These are phyloP conservation scores for Scaptodrosophila lebanonensis DNA, from an alignment of 1,140 invertebrate genomes.

Conservation along the genomic window DNA sequence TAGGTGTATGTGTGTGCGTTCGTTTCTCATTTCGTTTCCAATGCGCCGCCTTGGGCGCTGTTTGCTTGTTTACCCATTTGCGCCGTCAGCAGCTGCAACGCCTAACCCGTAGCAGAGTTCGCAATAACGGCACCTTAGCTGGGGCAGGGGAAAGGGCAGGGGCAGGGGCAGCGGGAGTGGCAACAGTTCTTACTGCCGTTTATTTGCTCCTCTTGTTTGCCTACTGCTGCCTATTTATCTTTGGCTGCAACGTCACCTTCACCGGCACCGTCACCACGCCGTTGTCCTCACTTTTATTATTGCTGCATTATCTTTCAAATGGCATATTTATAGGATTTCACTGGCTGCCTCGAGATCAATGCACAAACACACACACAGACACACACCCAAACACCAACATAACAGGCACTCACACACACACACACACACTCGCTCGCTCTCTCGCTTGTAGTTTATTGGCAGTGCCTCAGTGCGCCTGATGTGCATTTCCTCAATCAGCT, in stretches of 20 bases:
- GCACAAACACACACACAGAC: slow-evolving; percentile 9
- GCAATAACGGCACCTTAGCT: slow-evolving; percentile 1
- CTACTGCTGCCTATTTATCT: slow-evolving; percentile 74
- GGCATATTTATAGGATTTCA: slow-evolving; percentile 75
- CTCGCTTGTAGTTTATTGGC: slow-evolving; percentile 63
- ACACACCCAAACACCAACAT: no score
- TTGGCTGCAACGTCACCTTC: slow-evolving; percentile 16
- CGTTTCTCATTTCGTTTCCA: slow-evolving; percentile 57
- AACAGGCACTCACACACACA: neutral
- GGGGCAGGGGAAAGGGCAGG: neutral
- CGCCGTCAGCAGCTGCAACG: slow-evolving; percentile 26
- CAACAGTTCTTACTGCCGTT: slow-evolving; percentile 15
- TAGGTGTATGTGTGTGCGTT: slow-evolving; percentile 19
- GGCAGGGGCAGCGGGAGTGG: neutral
- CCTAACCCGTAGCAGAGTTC: slow-evolving; percentile 7
- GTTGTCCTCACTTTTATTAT: slow-evolving; percentile 47
- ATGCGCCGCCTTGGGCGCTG: slow-evolving; percentile 52
- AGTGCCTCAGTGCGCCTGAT: slow-evolving; percentile 68
- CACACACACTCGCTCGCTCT: slow-evolving; percentile 2
- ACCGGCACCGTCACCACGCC: neutral
- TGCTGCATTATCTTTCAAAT: slow-evolving; percentile 76
- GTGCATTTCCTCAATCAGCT: slow-evolving; percentile 72
- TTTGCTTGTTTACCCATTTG: slow-evolving; percentile 43
- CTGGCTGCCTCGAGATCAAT: slow-evolving; percentile 38
- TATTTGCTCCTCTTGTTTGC: slow-evolving; percentile 66